Evolutionary conservation across 2,888 invertebrate species (phyloP).

Genomic region (Thereva nobilitata): DNA sequence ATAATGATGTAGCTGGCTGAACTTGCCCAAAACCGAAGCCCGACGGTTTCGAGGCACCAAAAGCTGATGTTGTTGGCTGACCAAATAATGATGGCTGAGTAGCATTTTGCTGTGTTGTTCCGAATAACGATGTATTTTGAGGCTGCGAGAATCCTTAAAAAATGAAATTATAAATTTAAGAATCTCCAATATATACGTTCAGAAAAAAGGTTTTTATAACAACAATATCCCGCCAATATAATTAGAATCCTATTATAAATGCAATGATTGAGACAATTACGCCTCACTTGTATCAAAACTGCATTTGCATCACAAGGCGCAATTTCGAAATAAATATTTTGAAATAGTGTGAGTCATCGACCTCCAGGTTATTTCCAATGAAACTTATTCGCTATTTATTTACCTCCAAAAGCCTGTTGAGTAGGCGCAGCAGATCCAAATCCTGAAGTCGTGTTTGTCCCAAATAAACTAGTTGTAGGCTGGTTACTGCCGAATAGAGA

Average conservation of each 20-base stretch:
- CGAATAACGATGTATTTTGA: constrained; percentile 66
- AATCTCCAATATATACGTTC: neutral
- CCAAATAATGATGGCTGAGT: constrained; percentile 67
- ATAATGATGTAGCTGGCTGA: constrained; percentile 59
- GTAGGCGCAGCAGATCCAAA: constrained; percentile 67
- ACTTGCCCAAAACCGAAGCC: constrained; percentile 53
- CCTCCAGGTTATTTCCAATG: neutral
- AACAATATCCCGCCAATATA: neutral
- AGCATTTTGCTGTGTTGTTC: constrained; percentile 58
- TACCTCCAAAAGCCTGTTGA: constrained; percentile 55
- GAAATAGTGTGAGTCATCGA: neutral
- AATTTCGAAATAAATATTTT: constrained; percentile 1
- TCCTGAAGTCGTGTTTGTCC: constrained; percentile 64
- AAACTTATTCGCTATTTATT: constrained; percentile 35
- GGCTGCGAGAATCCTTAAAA: constrained; percentile 51
- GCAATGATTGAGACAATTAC: too few species aligned
- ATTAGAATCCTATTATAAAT: too few species aligned
- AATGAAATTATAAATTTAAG: constrained; percentile 40
- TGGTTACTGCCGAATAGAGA: constrained; percentile 65
- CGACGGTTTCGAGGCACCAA: constrained; percentile 63
- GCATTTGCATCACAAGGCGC: neutral
- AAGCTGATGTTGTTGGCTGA: constrained; percentile 64
- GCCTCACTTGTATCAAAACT: neutral
- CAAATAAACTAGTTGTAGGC: constrained; percentile 64
- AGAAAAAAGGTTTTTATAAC: neutral